Percentiles rank a stretch among this genome's conserved stretches.
These are phyloP conservation scores for Istiophorus platypterus DNA, from an alignment of 2,113 vertebrate species.

Conservation along the genomic window DNA sequence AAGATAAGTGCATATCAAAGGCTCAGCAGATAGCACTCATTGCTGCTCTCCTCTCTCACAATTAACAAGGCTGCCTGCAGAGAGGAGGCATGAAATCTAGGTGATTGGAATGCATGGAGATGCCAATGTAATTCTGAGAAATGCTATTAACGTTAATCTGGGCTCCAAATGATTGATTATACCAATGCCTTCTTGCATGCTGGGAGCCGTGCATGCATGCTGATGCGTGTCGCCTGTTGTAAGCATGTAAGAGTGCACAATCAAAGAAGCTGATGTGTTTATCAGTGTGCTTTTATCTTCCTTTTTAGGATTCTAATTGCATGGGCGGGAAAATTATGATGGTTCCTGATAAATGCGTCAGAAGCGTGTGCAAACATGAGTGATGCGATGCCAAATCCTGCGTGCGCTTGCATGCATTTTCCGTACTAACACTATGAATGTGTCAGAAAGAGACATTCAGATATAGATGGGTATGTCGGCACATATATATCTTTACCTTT, in stretches of 20 bases:
- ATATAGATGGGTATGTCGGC: constrained; percentile 16
- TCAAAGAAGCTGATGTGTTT: constrained; percentile 21
- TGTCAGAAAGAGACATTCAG: constrained; percentile 28
- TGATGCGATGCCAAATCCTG: constrained; percentile 41
- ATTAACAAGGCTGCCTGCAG: constrained; percentile 70
- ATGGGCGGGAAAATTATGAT: not conserved
- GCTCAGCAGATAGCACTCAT: constrained; percentile 71
- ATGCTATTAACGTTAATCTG: constrained; percentile 76
- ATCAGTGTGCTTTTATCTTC: constrained; percentile 5
- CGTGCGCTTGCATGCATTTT: constrained; percentile 5
- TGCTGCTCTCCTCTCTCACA: constrained; percentile 58
- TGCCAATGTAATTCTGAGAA: constrained; percentile 67
- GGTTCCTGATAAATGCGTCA: constrained; percentile 4
- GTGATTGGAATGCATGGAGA: constrained; percentile 74
- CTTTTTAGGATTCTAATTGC: constrained; percentile 24
- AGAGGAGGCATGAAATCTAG: constrained; percentile 73
- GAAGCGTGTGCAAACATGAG: constrained; percentile 11
- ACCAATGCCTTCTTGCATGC: constrained; percentile 27
- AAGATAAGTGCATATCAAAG: constrained; percentile 79
- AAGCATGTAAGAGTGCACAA: constrained; percentile 35
- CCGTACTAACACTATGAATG: not conserved
- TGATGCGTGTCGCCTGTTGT: constrained; percentile 21
- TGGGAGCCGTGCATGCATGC: constrained; percentile 5
- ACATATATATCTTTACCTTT: constrained; percentile 32
- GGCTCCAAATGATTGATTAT: constrained; percentile 57